phyloP scores from a whole-genome alignment of 1,140 invertebrate genomes.

The Drosophila nebulosa region DNA sequence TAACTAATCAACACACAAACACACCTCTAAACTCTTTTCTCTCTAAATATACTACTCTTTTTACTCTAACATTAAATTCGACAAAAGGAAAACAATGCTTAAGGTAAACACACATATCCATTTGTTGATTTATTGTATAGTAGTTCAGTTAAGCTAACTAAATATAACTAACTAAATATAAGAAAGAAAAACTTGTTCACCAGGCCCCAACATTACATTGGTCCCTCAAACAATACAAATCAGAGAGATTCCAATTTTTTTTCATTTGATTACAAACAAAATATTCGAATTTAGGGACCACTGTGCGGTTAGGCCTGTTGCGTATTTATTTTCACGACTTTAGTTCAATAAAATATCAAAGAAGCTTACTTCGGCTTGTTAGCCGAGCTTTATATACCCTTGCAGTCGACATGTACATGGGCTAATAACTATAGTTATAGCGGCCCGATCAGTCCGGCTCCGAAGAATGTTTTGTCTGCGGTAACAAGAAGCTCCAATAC shows the following conservation, averaged over 20 bases:
- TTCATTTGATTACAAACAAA: background rate
- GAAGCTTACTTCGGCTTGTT: too few species aligned
- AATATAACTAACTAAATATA: background rate
- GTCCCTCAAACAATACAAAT: background rate
- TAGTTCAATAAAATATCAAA: background rate
- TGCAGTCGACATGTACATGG: too few species aligned
- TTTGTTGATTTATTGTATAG: background rate
- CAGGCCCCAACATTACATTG: background rate
- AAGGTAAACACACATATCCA: background rate
- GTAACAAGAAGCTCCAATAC: too few species aligned
- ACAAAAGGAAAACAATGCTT: background rate
- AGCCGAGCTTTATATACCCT: too few species aligned
- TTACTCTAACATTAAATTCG: background rate
- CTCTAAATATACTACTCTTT: background rate
- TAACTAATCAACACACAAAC: background rate
- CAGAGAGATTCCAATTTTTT: too few species aligned
- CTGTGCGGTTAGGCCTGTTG: background rate
- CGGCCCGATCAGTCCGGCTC: too few species aligned
- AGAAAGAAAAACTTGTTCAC: background rate
- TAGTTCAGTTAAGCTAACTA: background rate
- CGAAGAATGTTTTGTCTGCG: too few species aligned
- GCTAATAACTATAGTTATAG: too few species aligned
- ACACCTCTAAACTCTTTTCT: background rate
- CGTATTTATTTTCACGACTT: background rate
- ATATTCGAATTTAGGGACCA: background rate